phyloP scores from a whole-genome alignment of 2,888 invertebrate species.

The Laothoe populi region DNA sequence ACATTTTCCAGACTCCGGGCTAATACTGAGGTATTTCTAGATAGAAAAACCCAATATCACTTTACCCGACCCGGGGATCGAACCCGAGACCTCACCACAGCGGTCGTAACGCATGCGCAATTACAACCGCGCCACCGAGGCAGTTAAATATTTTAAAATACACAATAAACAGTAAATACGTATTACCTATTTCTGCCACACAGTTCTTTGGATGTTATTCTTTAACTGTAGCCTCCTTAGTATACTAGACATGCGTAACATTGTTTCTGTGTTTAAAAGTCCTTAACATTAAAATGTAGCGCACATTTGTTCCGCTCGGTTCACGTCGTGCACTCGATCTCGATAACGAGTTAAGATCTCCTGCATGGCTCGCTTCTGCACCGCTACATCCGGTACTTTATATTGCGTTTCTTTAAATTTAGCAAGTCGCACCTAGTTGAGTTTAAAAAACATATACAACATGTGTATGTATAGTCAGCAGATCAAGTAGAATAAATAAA shows the following conservation, averaged over 20 bases:
- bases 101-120: no score
- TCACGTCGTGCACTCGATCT: constrained; percentile 55
- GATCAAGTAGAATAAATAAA: no score
- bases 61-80: no score
- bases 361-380: constrained; percentile 55
- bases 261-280: constrained; percentile 16
- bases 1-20: no score
- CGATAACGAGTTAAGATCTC: constrained; percentile 62
- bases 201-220: neutral
- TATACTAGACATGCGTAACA: neutral
- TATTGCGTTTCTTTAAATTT: constrained; percentile 56
- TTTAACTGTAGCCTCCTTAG: neutral
- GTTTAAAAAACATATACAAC: neutral
- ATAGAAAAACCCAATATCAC: no score
- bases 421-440: neutral
- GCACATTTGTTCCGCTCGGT: constrained; percentile 69
- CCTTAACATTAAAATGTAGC: constrained; percentile 31
- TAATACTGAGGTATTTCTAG: no score
- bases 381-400: constrained; percentile 74
- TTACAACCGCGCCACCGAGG: no score
- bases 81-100: no score
- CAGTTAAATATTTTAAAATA: no score
- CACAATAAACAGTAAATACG: no score
- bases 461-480: neutral
- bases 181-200: no score